Base-by-base conservation (phyloP, 2,888 invertebrate genomes). In the Drosophila mulleri region DNA sequence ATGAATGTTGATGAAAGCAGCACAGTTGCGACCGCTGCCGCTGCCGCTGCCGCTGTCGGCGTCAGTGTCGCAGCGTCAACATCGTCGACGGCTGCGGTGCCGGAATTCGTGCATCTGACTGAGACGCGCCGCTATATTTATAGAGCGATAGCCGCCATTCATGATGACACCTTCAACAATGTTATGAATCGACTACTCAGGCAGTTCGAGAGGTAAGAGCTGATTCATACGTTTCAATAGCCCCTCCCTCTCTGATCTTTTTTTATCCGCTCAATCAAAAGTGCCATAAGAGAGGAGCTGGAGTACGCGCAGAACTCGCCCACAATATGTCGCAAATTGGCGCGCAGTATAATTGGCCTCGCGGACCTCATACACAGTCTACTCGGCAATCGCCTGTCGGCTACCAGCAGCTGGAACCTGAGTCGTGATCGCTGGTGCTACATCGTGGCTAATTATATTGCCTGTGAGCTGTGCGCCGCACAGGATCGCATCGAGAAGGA, bases 371-470 rank as follows among this genome's bases (percentile, higher is more conserved):
- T 89, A 18, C 67, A 82, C 50, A 75, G 65, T 3, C 60, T 91
- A 7, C 12, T 45, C 14, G 35, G 18, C 7, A 61, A 64, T 0
- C 67, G 64, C 44, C 29, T 16, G 6, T 11, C 63, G 62, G 75
- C 60, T 18, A 44, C 29, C 35, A 52, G 42, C 20, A 66, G 54
- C 12, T 44, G 60, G n/a, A 23, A 37, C 5, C 18, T 32, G 41
- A 78, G 74, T 32, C 65, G 75, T 12, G 83, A 83, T 29, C 82
- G 84, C 16, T 84, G 91, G 73, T 79, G 84, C 52, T 78, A 77
- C 37, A 80, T 91, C 44, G 77, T 89, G n/a, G 84, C 85, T 32
- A 79, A 78, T 44, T 90, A 90, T 47, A 87, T 88, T 58, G 84
- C 87, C 47, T 89, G 88, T 50, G 91, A 90, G 59, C 58, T 90